Base-by-base conservation (phyloP, 2,888 invertebrate species). In the Odontomyia ornata region DNA sequence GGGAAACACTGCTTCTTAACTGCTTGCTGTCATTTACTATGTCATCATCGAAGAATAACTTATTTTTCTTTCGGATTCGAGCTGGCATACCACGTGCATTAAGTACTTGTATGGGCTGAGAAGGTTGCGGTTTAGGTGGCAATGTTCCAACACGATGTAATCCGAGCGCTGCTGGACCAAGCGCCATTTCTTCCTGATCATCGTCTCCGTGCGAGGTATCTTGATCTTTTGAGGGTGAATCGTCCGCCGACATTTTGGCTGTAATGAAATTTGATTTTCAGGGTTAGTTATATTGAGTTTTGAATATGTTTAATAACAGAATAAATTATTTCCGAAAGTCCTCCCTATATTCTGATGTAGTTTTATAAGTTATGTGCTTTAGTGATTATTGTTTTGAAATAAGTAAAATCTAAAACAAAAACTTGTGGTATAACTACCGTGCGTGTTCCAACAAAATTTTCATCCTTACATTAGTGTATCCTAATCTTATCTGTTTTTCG, bases 41-140 rank as follows among this genome's bases (percentile, higher is more conserved):
- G 84, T 95, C 94, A 85, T 97, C 96, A 85, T 96, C 96, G 86
- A 92, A 96, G 85, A 96, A 96, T 76, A 96, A 89, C 83, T 92
- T 91, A 85, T 97, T 97, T 83, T 95, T 94, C 86, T 96, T 97
- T 36, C 96, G 90, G 80, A 96, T 95, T 77, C 97, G 90, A 4
- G 94, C 95, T 75, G 96, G 96, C 95, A 95, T 95, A 64, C 95
- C 95, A 82, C 95, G 89, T 1, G 95, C 92, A 84, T 95, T 95
- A 1, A 95, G 87, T 80, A 93, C 92, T 85, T 94, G 93, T n/a
- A 93, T 90, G 28, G 93, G 93, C 84, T 91, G 92, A 43, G 89
- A 89, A 3, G 90, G 89, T 82, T 91, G 89, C 15, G 93, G 92
- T 82, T 91, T 90, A 76, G 92, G 91, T 78, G 93, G 93, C 80